Conservation (phyloP, 2,797 vertebrate genomes). For the Coilia nasus region DNA sequence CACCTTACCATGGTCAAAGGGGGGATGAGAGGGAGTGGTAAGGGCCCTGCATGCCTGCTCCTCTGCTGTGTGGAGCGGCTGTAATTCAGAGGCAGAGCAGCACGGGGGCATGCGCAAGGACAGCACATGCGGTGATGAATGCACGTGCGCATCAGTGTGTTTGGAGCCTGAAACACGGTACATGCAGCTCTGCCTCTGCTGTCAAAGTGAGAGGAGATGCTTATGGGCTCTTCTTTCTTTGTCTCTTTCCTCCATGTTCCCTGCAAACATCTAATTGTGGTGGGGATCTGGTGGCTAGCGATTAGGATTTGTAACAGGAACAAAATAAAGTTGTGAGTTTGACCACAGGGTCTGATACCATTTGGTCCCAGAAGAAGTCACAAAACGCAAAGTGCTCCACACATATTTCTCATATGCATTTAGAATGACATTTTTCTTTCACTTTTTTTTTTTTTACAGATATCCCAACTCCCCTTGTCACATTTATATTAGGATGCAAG, state of each 20-base stretch:
- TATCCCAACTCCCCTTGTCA: neutral
- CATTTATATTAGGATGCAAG: neutral
- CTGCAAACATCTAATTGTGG: no score
- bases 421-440: neutral
- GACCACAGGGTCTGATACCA: no score
- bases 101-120: neutral
- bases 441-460: neutral
- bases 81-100: neutral
- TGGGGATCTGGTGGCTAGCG: no score
- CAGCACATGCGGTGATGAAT: neutral
- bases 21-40: neutral
- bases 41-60: neutral
- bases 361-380: no score
- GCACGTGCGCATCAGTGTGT: neutral
- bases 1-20: conserved; percentile 31
- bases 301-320: no score
- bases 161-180: no score
- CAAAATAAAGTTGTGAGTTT: no score
- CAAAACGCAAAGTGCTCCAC: neutral
- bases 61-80: neutral
- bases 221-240: no score
- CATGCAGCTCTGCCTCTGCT: no score
- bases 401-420: neutral
- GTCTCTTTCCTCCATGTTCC: no score
- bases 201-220: no score